Conservation (phyloP, 1,140 invertebrate species). For the Drosophila parabipectinata region DNA sequence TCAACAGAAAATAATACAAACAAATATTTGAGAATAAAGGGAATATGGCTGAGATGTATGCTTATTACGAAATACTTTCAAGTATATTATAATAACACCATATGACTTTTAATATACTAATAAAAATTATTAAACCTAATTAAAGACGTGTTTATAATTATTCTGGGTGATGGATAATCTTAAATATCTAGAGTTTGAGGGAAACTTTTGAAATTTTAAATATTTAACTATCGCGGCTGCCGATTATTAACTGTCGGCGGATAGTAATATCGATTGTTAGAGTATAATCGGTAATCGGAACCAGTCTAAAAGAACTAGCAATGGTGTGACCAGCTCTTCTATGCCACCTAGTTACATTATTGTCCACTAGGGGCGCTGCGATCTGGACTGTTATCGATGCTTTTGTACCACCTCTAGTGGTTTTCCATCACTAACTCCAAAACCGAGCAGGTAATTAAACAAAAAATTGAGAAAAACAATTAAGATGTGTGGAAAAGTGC, state of each 20-base stretch:
- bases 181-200: too few species aligned
- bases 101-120: conserved; percentile 80
- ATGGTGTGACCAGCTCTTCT: too few species aligned
- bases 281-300: too few species aligned
- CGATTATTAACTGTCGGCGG: too few species aligned
- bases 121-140: conserved; percentile 77
- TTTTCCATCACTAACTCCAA: neutral
- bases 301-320: too few species aligned
- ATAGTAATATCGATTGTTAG: too few species aligned
- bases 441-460: conserved; percentile 37
- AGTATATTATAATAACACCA: conserved; percentile 78
- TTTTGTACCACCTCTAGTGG: neutral
- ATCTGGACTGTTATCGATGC: neutral
- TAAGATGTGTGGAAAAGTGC: conserved; percentile 43
- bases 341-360: neutral
- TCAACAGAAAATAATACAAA: conserved; percentile 10
- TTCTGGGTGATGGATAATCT: neutral
- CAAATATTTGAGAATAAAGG: conserved; percentile 36
- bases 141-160: neutral
- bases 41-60: conserved; percentile 61
- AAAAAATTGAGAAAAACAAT: conserved; percentile 32
- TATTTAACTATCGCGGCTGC: neutral
- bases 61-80: conserved; percentile 78
- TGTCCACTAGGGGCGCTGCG: neutral
- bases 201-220: neutral